Evolutionary conservation across 2,888 invertebrate genomes (phyloP).

Genomic region (Drosophila cognata): DNA sequence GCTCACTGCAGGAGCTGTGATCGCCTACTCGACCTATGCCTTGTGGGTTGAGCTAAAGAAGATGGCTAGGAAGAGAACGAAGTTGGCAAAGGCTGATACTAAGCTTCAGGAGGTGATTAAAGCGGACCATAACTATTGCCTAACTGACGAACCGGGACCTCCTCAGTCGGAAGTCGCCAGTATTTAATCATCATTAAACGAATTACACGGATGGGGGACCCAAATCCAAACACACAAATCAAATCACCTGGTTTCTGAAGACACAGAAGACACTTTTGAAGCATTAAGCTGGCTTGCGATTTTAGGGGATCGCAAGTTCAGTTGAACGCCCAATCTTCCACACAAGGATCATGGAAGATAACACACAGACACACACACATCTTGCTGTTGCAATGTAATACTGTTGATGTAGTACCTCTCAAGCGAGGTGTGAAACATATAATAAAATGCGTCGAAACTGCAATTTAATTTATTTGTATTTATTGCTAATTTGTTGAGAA

Average conservation of each 20-base stretch:
- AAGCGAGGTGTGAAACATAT: conserved; percentile 28
- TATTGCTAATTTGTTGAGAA: neutral
- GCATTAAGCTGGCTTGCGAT: conserved; percentile 33
- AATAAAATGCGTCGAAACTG: neutral
- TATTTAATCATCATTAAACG: neutral
- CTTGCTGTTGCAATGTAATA: conserved; percentile 29
- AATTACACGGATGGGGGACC: neutral
- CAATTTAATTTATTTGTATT: neutral
- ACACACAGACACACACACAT: neutral
- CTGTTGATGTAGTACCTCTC: conserved; percentile 24
- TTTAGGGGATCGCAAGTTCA: conserved; percentile 52
- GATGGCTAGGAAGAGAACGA: neutral
- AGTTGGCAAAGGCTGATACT: neutral
- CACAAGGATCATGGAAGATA: neutral
- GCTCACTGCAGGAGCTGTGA: conserved; percentile 48
- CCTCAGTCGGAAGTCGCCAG: neutral
- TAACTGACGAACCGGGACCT: neutral
- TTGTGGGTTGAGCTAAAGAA: conserved; percentile 48
- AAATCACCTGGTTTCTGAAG: neutral
- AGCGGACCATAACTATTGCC: neutral
- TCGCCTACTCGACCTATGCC: conserved; percentile 32
- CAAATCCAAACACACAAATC: neutral
- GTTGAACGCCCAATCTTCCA: conserved; percentile 19
- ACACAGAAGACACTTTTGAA: conserved; percentile 12
- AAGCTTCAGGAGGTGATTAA: neutral